phyloP scores from a whole-genome alignment of 2,113 vertebrate species.

The Ophthalmolycus amberensis region DNA sequence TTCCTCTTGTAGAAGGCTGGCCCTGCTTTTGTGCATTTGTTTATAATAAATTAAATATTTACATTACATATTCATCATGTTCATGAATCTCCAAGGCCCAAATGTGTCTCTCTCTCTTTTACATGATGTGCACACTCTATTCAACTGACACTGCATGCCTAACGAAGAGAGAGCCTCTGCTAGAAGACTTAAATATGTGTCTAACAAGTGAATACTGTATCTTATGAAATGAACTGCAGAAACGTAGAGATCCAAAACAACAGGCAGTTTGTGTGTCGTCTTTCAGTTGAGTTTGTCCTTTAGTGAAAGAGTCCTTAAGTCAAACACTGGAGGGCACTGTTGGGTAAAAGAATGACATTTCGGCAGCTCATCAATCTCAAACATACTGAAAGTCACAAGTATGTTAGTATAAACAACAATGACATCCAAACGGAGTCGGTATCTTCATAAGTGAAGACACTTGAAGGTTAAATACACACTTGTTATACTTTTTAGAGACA shows the following conservation, averaged over 20 bases:
- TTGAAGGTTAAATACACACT: background rate
- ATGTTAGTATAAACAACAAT: slow-evolving; percentile 2
- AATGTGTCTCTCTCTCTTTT: background rate
- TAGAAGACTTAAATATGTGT: background rate
- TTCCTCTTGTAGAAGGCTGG: slow-evolving; percentile 37
- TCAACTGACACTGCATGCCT: background rate
- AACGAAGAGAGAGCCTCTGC: background rate
- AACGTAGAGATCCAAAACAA: background rate
- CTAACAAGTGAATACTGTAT: background rate
- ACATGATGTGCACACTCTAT: background rate
- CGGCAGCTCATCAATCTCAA: background rate
- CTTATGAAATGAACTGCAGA: background rate
- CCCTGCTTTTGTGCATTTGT: slow-evolving; percentile 26
- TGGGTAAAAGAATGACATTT: background rate
- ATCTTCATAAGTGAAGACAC: background rate
- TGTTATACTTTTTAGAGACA: background rate
- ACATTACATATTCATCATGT: background rate
- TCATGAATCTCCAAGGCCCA: background rate
- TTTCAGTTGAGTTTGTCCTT: background rate
- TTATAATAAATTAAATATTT: slow-evolving; percentile 26
- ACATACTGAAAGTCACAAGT: background rate
- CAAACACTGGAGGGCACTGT: slow-evolving; percentile 51
- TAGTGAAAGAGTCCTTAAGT: background rate
- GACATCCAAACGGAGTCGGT: background rate
- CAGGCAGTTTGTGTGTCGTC: background rate